Evolutionary conservation across 2,888 invertebrate genomes (phyloP).

Genomic region (Epirrhoe tristata): DNA sequence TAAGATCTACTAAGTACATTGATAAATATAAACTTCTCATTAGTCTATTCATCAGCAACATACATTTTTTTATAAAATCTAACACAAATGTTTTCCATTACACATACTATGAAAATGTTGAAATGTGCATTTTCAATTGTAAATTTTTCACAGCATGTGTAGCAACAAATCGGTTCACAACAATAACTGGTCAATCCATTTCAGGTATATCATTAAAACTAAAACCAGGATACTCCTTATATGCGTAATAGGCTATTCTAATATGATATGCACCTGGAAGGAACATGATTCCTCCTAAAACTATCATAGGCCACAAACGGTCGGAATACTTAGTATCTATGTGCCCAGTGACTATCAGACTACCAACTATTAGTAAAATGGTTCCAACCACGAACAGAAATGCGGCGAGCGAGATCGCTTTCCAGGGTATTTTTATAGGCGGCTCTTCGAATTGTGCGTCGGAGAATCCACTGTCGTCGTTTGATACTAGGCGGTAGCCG

Average conservation of each 20-base stretch:
- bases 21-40: neutral
- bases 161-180: neutral
- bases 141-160: neutral
- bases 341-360: constrained; percentile 92
- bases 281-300: constrained; percentile 95
- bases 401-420: constrained; percentile 91
- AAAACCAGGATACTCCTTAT: constrained; percentile 92
- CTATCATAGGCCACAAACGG: constrained; percentile 95
- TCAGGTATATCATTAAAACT: constrained; percentile 96
- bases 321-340: constrained; percentile 94
- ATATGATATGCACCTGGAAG: constrained; percentile 97
- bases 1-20: neutral
- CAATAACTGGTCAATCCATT: constrained; percentile 84
- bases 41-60: neutral
- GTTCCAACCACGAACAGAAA: constrained; percentile 92
- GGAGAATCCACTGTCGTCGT: constrained; percentile 88
- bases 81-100: neutral
- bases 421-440: constrained; percentile 92
- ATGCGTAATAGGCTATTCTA: constrained; percentile 94
- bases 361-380: constrained; percentile 90
- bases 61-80: neutral
- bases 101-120: neutral
- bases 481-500: constrained; percentile 85
- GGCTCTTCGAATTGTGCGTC: constrained; percentile 89
- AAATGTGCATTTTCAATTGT: neutral